A percentile compares a stretch with the other conserved stretches of the same genome.
Conservation (phyloP, 2,888 invertebrate species). For the Hyposoter didymator region DNA sequence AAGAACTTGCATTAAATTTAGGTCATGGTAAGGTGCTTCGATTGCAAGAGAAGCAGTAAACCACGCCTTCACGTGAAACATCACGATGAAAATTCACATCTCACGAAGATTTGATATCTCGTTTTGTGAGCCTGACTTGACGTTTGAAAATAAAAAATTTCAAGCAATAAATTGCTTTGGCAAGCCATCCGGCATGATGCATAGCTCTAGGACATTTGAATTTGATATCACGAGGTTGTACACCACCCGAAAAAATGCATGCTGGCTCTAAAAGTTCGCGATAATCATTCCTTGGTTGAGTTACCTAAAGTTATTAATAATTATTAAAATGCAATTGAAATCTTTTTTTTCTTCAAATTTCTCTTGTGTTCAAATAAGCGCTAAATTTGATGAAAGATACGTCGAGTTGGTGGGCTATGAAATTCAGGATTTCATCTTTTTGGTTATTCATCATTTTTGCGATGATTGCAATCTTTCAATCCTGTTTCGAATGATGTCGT, state of each 20-base stretch:
- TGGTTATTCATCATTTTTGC: background rate
- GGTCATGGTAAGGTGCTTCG: slow-evolving; percentile 51
- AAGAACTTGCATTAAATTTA: slow-evolving; percentile 40
- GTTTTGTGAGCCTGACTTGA: slow-evolving; percentile 66
- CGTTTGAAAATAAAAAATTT: slow-evolving; percentile 22
- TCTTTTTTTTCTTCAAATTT: background rate
- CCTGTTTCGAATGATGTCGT: background rate
- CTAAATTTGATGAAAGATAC: slow-evolving; percentile 7
- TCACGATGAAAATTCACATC: slow-evolving; percentile 58
- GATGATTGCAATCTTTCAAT: background rate
- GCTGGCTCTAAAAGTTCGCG: background rate
- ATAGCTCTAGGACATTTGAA: background rate
- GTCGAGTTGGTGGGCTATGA: background rate
- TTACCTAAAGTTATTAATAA: background rate
- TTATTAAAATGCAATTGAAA: background rate
- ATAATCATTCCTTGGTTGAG: background rate
- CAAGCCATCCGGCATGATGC: background rate
- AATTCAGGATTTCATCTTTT: background rate
- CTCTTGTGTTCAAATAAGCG: background rate
- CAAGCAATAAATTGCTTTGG: background rate
- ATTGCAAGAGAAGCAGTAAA: slow-evolving; percentile 58
- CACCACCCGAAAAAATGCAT: background rate
- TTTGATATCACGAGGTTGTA: background rate
- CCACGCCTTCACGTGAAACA: slow-evolving; percentile 58
- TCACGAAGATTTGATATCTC: slow-evolving; percentile 58